A percentile compares a stretch with the other conserved stretches of the same genome.
Evolutionary conservation across 2,797 vertebrate species (phyloP).

Genomic region (Rhinichthys osculus): DNA sequence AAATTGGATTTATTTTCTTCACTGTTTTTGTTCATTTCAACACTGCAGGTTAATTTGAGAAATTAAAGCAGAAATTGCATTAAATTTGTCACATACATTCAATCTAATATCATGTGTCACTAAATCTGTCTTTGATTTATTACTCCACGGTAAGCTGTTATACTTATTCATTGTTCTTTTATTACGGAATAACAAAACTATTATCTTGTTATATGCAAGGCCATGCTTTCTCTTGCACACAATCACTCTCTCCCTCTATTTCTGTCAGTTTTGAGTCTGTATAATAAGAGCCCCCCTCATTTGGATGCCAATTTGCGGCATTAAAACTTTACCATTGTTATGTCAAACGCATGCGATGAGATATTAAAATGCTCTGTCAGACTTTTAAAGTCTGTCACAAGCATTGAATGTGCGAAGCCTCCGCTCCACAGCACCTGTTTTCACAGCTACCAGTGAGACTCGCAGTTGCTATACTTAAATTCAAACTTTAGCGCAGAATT

Average conservation of each 20-base stretch:
- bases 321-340: background rate
- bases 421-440: conserved; percentile 12
- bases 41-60: background rate
- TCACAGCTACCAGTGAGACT: background rate
- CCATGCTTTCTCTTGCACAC: background rate
- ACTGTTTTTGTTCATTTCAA: background rate
- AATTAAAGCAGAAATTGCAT: conserved; percentile 12
- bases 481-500: conserved; percentile 8
- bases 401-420: background rate
- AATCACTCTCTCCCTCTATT: background rate
- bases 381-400: conserved; percentile 27
- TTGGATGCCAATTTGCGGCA: conserved; percentile 3
- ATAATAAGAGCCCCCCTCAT: background rate
- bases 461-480: background rate
- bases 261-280: conserved; percentile 12
- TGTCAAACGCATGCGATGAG: background rate
- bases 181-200: background rate
- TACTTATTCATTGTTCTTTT: conserved; percentile 14
- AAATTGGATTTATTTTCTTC: background rate
- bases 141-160: background rate
- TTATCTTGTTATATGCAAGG: background rate
- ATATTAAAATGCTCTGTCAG: conserved; percentile 3
- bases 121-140: conserved; percentile 20
- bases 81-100: conserved; percentile 8
- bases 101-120: background rate